Evolutionary conservation across 1,140 invertebrate species (phyloP).

Genomic region (Bombus picipes): DNA sequence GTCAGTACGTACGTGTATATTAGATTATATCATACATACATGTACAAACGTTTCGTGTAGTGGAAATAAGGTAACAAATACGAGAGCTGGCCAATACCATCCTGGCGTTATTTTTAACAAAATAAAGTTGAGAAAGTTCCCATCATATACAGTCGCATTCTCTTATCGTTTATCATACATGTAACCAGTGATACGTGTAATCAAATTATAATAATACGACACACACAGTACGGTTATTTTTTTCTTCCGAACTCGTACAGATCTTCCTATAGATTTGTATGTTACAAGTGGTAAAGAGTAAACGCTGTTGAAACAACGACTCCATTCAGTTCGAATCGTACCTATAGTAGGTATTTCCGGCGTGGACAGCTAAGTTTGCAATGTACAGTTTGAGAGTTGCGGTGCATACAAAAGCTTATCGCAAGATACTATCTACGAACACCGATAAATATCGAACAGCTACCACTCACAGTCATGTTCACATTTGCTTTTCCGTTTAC

Average conservation of each 20-base stretch:
- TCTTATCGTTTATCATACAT: too few species aligned
- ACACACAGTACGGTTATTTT: background rate
- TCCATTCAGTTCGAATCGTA: constrained; percentile 37
- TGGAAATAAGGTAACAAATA: background rate
- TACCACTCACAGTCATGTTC: background rate
- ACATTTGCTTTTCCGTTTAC: background rate
- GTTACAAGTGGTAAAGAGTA: background rate
- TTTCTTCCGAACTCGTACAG: background rate
- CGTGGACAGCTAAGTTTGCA: constrained; percentile 46
- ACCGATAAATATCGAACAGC: constrained; percentile 15
- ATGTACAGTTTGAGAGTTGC: constrained; percentile 27
- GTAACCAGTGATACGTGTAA: background rate
- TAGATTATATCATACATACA: background rate
- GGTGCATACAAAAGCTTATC: constrained; percentile 38
- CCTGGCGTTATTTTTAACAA: too few species aligned
- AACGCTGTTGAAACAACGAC: constrained; percentile 45
- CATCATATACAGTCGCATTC: too few species aligned
- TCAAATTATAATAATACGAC: background rate
- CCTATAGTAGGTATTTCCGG: constrained; percentile 52
- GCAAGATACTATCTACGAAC: constrained; percentile 22
- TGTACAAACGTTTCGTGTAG: background rate
- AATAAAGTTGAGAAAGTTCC: too few species aligned
- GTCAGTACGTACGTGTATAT: background rate
- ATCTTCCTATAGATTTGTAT: constrained; percentile 16
- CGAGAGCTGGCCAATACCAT: background rate